These are phyloP conservation scores for Beroe ovata DNA, from an alignment of 37 sponge, comb jelly and placozoan genomes.

Conservation along the genomic window DNA sequence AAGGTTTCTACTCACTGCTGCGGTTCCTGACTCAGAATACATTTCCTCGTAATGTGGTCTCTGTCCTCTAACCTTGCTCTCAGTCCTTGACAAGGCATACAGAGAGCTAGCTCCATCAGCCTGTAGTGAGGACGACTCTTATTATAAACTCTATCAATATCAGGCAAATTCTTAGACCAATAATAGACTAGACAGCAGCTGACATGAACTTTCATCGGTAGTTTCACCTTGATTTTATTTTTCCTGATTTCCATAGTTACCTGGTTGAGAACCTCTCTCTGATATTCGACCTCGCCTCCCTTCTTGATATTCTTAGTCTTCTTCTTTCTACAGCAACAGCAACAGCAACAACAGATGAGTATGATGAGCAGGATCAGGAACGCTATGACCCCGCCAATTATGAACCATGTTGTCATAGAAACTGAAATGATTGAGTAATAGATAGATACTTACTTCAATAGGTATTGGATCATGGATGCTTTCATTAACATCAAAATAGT, in stretches of 20 bases:
- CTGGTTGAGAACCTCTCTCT: constrained; percentile 37
- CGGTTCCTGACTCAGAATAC: constrained; percentile 20
- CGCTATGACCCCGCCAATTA: constrained; percentile 1
- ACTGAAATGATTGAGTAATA: constrained; percentile 10
- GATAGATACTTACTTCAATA: no score
- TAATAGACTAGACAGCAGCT: no score
- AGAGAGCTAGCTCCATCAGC: constrained; percentile 10
- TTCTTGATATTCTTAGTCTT: not conserved
- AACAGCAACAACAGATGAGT: constrained; percentile 48
- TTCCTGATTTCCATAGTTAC: no score
- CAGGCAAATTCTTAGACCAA: no score
- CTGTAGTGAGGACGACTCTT: not conserved
- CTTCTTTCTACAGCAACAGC: not conserved
- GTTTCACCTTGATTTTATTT: no score
- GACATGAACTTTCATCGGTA: no score
- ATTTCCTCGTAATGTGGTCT: constrained; percentile 33
- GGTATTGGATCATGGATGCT: no score
- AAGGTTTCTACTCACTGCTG: no score
- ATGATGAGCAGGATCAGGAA: not conserved
- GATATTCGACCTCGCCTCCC: constrained; percentile 51
- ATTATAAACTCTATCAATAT: no score
- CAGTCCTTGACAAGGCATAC: not conserved
- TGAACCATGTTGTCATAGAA: not conserved
- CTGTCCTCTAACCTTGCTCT: not conserved
- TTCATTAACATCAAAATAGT: no score